Base-by-base conservation (phyloP, 2,797 vertebrate species). In the Xyrichtys novacula region DNA sequence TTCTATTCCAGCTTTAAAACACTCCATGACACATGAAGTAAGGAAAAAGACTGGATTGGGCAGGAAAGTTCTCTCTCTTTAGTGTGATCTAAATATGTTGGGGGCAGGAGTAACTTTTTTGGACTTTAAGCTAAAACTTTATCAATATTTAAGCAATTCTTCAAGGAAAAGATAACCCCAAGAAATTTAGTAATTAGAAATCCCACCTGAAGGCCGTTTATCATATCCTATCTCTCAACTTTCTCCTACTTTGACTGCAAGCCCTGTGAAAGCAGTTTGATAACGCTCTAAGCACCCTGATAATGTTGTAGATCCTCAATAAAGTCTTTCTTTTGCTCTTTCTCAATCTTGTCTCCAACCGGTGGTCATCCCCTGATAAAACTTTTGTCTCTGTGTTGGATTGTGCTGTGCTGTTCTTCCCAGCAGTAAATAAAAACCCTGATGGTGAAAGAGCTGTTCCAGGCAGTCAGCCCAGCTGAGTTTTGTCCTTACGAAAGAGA, bases 401-500 rank as follows among this genome's bases (percentile, higher is more conserved):
- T 48, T 49, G 49, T 64, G 26, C 65, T 59, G n/a, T n/a, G 61
- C 26, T 19, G 63, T 50, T 17, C 28, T 73, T 80, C 66, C 22
- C 60, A 61, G 66, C 65, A 65, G 32, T 69, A 74, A 80, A 75
- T 78, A 48, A 50, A 67, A 58, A 26, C 36, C 29, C 49, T 34
- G 76, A 71, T 60, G 73, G 57, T 58, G 23, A 55, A 57, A 71
- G 20, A 74, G 62, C 46, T 53, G 42, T 38, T 50, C 6, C 40
- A 53, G 52, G 65, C 32, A 0, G n/a, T 39, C 17, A 12, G 38
- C 39, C 65, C 65, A 82, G 70, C 56, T 72, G 80, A 73, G 40
- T 59, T 81, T 64, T 76, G 57, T 88, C 74, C 72, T 74, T 49
- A 28, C 19, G 34, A 64, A 52, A 75, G 59, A 72, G 62, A 60